These are phyloP conservation scores for Tetragnatha versicolor DNA, from an alignment of 1,140 invertebrate species.

Conservation along the genomic window DNA sequence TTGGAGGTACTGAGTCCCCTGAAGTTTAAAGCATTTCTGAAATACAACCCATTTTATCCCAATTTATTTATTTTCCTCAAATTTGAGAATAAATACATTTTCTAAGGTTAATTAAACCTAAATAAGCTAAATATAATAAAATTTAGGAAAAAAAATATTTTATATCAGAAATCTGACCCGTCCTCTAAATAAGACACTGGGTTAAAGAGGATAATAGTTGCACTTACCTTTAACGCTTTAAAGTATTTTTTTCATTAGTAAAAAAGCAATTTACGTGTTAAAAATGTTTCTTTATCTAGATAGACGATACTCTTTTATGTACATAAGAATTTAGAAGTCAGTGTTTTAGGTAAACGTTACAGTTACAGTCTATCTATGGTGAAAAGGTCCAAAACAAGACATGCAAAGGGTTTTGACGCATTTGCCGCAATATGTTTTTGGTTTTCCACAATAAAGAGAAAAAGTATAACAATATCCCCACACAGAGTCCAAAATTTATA, in stretches of 20 bases:
- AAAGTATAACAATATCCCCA: conserved; percentile 7
- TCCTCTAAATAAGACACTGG: conserved; percentile 23
- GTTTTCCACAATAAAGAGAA: conserved; percentile 4
- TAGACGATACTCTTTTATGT: background rate
- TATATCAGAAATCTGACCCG: conserved; percentile 26
- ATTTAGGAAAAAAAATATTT: background rate
- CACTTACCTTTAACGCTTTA: background rate
- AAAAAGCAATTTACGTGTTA: background rate
- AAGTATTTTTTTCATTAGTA: background rate
- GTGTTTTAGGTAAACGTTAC: too few species aligned
- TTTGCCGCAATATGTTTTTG: too few species aligned
- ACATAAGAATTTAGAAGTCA: conserved; percentile 15
- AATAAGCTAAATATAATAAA: background rate
- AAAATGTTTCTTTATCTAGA: background rate
- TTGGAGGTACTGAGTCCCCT: too few species aligned
- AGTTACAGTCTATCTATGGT: background rate
- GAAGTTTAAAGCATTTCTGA: too few species aligned
- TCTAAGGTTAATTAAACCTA: conserved; percentile 4
- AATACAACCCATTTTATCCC: conserved; percentile 4
- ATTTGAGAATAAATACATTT: conserved; percentile 20
- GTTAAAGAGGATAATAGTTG: background rate
- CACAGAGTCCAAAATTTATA: background rate
- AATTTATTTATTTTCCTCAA: conserved; percentile 22
- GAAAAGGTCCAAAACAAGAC: conserved; percentile 3
- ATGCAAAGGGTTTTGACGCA: conserved; percentile 23